Evolutionary conservation across 2,113 vertebrate genomes (phyloP).

Genomic region (Odocoileus virginianus): DNA sequence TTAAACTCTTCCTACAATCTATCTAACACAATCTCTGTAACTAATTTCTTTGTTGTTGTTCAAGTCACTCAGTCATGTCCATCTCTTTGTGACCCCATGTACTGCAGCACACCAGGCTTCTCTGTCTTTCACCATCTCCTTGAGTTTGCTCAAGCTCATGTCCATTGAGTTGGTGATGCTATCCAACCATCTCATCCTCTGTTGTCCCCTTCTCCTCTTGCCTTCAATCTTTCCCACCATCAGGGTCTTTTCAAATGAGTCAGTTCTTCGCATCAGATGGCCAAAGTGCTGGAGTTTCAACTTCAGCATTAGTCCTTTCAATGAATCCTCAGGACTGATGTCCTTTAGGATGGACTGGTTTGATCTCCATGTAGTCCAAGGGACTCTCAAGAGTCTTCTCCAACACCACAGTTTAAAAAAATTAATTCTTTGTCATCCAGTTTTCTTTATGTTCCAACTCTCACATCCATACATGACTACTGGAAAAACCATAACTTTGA

Average conservation of each 20-base stretch:
- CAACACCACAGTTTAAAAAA: background rate
- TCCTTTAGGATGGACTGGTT: background rate
- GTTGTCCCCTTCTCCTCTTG: background rate
- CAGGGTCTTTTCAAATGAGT: background rate
- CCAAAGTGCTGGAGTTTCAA: background rate
- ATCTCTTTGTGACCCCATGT: background rate
- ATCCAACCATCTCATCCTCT: background rate
- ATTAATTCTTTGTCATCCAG: background rate
- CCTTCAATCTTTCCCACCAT: background rate
- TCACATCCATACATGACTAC: background rate
- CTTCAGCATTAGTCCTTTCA: background rate
- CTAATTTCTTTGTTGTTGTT: background rate
- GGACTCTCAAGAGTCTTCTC: background rate
- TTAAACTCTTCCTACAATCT: background rate
- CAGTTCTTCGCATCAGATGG: background rate
- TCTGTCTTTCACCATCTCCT: background rate
- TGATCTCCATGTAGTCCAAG: background rate
- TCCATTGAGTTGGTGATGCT: background rate
- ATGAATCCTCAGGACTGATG: background rate
- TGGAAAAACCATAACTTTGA: background rate
- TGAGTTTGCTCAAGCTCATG: background rate
- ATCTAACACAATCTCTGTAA: background rate
- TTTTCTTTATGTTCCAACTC: background rate
- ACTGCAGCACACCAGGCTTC: background rate
- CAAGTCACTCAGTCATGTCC: background rate